Evolutionary conservation across 2,888 invertebrate species (phyloP), one percentile per base, ranked within the genome.

Genomic region (Pristionchus mayeri): DNA sequence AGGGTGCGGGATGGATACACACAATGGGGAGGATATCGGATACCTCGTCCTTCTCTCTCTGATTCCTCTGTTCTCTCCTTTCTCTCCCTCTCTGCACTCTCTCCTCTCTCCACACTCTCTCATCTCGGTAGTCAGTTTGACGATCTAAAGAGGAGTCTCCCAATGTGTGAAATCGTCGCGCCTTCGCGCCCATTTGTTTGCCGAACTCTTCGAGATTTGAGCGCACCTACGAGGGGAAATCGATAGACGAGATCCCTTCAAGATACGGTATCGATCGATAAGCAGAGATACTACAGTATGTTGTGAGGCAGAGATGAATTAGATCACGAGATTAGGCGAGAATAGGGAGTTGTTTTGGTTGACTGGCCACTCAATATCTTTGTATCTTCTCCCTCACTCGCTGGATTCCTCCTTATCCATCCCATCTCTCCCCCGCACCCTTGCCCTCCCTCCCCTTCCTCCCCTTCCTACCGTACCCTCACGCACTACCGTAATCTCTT

Each of bases 401-500:
- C 50, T 78, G 18, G 48, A 57, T 83, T 40, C 48, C 37, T 37
- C 50, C 21, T 75, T 67, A 30, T 40, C 40, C 44, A 16, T 40
- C 79, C 57, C 48, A 40, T 82, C 67, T 63, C 63, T 24, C n/a
- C 24, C 24, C 40, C 82, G n/a, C 48, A 34, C 48, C 27, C n/a
- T 52, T 24, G 6, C 54, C 75, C 7, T 83, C 52, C 21, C 37
- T 48, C 27, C 71, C 37, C 30, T 18, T 13, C 50, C 24, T 30
- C 16, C 37, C 27, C 50, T 1, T n/a, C 37, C 63, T 82, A 34
- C 67, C 21, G 37, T 67, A 67, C 37, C 37, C 24, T 21, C n/a
- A n/a, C n/a, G n/a, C n/a, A 13, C 60, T 80, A 71, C 71, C 71
- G 71, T 71, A 71, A 67, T 44, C 71, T 40, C 71, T 71, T 71